A percentile compares a stretch with the other conserved stretches of the same genome.
Conservation (phyloP, 2,888 invertebrate genomes). For the Lepidocyrtoides sp. region DNA sequence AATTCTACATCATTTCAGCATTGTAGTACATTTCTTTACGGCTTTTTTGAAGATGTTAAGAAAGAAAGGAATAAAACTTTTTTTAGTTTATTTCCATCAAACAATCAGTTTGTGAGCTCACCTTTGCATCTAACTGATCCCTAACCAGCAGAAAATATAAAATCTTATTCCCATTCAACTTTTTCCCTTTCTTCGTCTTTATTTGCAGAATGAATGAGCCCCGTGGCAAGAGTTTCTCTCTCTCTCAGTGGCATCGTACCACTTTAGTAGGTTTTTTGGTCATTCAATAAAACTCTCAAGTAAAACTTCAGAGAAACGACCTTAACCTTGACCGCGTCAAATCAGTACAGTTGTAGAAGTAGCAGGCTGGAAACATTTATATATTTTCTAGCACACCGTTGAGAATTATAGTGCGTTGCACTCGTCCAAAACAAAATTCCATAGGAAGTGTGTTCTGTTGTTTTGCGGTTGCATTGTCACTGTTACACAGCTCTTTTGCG, state of each 20-base stretch:
- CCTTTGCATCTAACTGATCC: background rate
- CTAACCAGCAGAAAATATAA: background rate
- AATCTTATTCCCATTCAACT: background rate
- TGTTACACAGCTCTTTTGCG: background rate
- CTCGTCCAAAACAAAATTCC: slow-evolving; percentile 30
- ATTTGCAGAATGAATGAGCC: slow-evolving; percentile 43
- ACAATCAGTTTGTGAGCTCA: background rate
- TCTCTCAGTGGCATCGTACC: background rate
- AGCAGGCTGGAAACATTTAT: background rate
- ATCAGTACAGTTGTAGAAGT: background rate
- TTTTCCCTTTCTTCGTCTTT: background rate
- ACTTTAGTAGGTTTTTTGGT: background rate
- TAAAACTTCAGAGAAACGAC: slow-evolving; percentile 26
- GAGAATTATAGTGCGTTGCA: slow-evolving; percentile 54
- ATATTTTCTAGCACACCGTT: slow-evolving; percentile 28
- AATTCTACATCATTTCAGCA: too few relatives aligned
- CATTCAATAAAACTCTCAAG: slow-evolving; percentile 38
- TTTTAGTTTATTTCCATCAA: background rate
- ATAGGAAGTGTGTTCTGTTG: slow-evolving; percentile 3
- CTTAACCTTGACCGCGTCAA: slow-evolving; percentile 63
- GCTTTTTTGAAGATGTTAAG: background rate
- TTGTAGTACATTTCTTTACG: too few relatives aligned
- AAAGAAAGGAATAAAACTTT: background rate
- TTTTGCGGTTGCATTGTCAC: slow-evolving; percentile 33
- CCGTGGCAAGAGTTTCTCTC: background rate